Base-by-base conservation (phyloP, 2,797 vertebrate genomes). In the Setipinna tenuifilis region DNA sequence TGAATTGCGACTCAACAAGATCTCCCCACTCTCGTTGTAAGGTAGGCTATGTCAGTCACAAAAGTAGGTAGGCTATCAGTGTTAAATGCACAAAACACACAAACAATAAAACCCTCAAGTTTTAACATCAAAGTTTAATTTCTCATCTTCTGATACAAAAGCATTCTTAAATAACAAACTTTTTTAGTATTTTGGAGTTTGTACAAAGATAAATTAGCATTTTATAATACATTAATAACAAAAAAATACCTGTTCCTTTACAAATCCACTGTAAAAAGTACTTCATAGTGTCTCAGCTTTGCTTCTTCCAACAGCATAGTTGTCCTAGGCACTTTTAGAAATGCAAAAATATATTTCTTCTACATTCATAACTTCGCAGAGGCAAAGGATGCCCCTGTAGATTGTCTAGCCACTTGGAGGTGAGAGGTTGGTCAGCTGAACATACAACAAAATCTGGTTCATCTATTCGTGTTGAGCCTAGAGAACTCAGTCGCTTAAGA, bases 171-270 rank as follows among this genome's bases (percentile, higher is more conserved):
- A 96, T 96, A 95, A 94, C 92, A 93, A 93, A 92, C 91, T 91
- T 90, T 93, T 93, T 90, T 91, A 89, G 91, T 87, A 90, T 88
- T 90, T 82, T 90, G 58, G 68, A 87, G 65, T 94, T 92, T 93
- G 92, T 94, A 98, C 96, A 99, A 96, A 95, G 97, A 99, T 99
- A 99, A 99, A 99, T 99, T 98, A 99, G 95, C 96, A 96, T 96
- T 97, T 96, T 96, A 98, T 95, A 96, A 96, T 96, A 97, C 97
- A 97, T 92, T 94, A 94, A 97, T 94, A 90, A 94, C 94, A n/a
- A 95, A 94, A 92, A 95, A 92, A 95, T 93, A 94, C 88, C 57
- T 91, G 88, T 86, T 86, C 94, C 93, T 93, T 93, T 94, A 95
- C 94, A 93, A 87, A 91, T 87, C 61, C 19, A 85, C 86, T 85